Percentiles rank a stretch among this genome's conserved stretches.
Conservation (phyloP, 2,113 vertebrate species). For the Tragelaphus buxtoni region DNA sequence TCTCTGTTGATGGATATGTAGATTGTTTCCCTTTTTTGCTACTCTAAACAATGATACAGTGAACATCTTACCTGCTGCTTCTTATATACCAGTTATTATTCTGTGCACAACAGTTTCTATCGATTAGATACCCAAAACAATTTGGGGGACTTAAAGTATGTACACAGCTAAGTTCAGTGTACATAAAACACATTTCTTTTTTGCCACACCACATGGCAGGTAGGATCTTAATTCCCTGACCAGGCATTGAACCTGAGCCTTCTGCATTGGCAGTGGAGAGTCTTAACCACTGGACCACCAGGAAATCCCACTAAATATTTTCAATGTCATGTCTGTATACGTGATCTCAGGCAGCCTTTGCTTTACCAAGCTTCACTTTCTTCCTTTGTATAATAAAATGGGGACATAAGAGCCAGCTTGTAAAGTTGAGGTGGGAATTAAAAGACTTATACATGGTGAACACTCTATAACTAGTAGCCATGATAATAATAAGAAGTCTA, state of each 20-base stretch:
- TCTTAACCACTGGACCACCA: not conserved
- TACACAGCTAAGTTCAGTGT: not conserved
- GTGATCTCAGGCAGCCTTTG: not conserved
- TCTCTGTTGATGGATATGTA: not conserved
- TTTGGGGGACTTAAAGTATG: too few relatives aligned
- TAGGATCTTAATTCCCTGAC: not conserved
- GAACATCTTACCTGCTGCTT: not conserved
- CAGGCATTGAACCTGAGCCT: not conserved
- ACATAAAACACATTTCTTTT: not conserved
- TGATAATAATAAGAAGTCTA: not conserved
- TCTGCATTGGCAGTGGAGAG: not conserved
- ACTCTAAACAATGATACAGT: not conserved
- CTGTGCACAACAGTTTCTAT: not conserved
- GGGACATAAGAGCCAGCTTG: not conserved
- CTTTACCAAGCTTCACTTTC: not conserved
- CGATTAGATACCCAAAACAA: fast-evolving
- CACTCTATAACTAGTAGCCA: not conserved
- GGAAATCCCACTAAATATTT: not conserved
- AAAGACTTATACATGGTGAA: not conserved
- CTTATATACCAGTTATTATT: not conserved
- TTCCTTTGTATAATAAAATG: not conserved
- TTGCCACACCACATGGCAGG: not conserved
- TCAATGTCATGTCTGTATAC: fast-evolving
- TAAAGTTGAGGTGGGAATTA: not conserved
- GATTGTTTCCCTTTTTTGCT: not conserved